Evolutionary conservation across 1,140 invertebrate species (phyloP), one percentile per base, ranked within the genome.

Genomic region (Sminthurinus signatus): DNA sequence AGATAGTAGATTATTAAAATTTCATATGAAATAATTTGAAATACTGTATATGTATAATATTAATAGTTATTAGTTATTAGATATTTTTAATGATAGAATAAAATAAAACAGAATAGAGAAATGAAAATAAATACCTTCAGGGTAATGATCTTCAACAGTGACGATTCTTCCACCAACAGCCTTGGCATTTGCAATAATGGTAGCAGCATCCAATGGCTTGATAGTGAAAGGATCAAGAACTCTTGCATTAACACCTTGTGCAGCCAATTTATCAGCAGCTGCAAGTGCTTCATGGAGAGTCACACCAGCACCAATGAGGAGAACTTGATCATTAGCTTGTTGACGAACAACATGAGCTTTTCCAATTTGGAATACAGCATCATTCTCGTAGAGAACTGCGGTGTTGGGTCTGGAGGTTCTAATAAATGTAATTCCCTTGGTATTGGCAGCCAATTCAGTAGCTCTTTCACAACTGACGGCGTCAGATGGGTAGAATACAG

Each of bases 81-180:
- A n/a, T n/a, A n/a, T n/a, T n/a, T n/a, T n/a, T n/a, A n/a, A n/a
- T n/a, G n/a, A n/a, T n/a, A n/a, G n/a, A n/a, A n/a, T 48, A 60
- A 29, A 48, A 31, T 50, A 32, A 10, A 27, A 39, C 32, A 29
- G 48, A n/a, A n/a, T n/a, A n/a, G n/a, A n/a, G n/a, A n/a, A n/a
- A n/a, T n/a, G n/a, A n/a, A n/a, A n/a, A n/a, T n/a, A n/a, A n/a
- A n/a, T 70, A 89, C 88, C 91, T 79, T 93, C 87, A 48, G 86
- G 82, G 75, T 99, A 99, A 78, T 99, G 96, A 79, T 99, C 96
- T 76, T 99, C 96, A 4, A 97, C 92, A 29, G 93, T 93, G 46
- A 99, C 73, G 39, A 98, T 83, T 27, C 84, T 82, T 0, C 93
- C 93, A 36, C 87, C 88, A 63, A 83, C 86, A 52, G 87, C 84